Percentiles rank a stretch among this genome's conserved stretches.
Conservation (phyloP, 2,113 vertebrate genomes). For the Sitta europaea region DNA sequence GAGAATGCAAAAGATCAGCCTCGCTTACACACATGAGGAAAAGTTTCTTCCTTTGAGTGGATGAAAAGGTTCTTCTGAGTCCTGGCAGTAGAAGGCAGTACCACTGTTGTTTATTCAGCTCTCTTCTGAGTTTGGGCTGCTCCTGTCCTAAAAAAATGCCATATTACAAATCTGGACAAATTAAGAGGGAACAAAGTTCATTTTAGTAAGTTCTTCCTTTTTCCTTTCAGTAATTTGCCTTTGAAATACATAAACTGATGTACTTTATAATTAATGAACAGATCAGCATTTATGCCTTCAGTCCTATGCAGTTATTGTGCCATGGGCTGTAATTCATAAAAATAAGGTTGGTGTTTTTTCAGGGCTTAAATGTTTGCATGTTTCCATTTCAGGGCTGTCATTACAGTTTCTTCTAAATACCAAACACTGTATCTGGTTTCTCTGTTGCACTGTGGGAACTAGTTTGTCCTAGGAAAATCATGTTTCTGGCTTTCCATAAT, state of each 20-base stretch:
- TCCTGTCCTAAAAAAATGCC: neutral
- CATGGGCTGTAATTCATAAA: neutral
- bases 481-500: neutral
- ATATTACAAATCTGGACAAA: neutral
- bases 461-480: neutral
- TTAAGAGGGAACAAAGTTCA: neutral
- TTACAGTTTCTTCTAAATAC: neutral
- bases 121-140: neutral
- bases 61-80: neutral
- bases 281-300: neutral
- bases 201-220: neutral
- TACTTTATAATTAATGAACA: neutral
- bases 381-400: neutral
- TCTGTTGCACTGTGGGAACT: neutral
- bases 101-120: neutral
- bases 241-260: neutral
- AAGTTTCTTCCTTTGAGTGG: neutral
- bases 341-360: neutral
- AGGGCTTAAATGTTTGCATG: neutral
- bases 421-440: neutral
- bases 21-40: neutral
- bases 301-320: neutral
- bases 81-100: neutral
- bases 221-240: neutral
- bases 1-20: slow-evolving; percentile 4